Conservation (phyloP, 2,797 vertebrate genomes). For the Morelia viridis region DNA sequence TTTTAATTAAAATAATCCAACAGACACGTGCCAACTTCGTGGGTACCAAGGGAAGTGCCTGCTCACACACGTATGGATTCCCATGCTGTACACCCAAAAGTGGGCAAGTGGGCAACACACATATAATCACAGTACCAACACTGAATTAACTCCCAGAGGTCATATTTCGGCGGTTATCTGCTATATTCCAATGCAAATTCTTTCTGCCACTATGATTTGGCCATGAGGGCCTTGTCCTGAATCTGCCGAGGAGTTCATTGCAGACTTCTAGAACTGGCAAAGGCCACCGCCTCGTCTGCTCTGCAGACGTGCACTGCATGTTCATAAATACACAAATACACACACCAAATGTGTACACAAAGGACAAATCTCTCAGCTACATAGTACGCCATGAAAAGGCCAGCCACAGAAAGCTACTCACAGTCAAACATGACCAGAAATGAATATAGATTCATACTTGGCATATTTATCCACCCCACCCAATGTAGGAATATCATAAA, state of each 20-base stretch:
- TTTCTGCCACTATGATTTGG: neutral
- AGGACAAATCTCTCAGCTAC: constrained; percentile 6
- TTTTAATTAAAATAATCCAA: too few relatives aligned
- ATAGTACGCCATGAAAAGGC: neutral
- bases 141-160: too few relatives aligned
- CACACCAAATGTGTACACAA: neutral
- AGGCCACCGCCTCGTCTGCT: constrained; percentile 38
- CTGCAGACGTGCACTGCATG: constrained; percentile 7
- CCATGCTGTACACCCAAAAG: too few relatives aligned
- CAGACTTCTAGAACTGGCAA: neutral
- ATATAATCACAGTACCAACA: too few relatives aligned
- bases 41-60: too few relatives aligned
- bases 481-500: neutral
- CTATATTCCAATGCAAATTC: too few relatives aligned
- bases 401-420: neutral
- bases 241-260: too few relatives aligned
- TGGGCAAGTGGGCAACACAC: too few relatives aligned
- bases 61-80: too few relatives aligned
- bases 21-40: too few relatives aligned
- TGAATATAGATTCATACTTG: constrained; percentile 21
- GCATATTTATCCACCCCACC: neutral
- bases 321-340: neutral
- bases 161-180: too few relatives aligned
- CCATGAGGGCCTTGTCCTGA: too few relatives aligned
- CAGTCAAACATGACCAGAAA: constrained; percentile 50